These are phyloP conservation scores for Cyclargus thomasi DNA, from an alignment of 1,140 invertebrate genomes.

Conservation along the genomic window DNA sequence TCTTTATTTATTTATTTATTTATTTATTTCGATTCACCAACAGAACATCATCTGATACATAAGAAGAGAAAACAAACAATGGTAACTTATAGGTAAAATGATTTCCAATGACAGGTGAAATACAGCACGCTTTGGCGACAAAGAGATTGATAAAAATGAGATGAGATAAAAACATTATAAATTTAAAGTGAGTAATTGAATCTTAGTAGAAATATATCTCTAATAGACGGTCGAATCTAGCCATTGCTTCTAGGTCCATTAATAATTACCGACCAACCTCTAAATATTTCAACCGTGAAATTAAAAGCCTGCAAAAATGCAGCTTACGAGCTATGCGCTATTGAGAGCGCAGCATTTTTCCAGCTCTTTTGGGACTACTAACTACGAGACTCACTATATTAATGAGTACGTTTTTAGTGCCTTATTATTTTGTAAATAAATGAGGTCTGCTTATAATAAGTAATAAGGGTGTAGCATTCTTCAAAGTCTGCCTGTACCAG, in stretches of 20 bases:
- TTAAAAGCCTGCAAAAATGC: not conserved
- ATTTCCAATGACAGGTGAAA: too few relatives aligned
- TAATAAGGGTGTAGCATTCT: not conserved
- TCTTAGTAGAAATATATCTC: not conserved
- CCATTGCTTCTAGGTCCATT: not conserved
- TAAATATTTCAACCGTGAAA: conserved; percentile 2
- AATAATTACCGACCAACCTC: not conserved
- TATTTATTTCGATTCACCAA: too few relatives aligned
- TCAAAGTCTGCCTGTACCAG: not conserved
- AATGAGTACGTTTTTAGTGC: not conserved
- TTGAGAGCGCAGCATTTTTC: not conserved
- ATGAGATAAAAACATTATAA: too few relatives aligned
- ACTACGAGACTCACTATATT: not conserved
- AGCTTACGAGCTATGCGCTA: not conserved
- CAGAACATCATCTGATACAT: too few relatives aligned
- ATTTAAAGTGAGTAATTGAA: too few relatives aligned
- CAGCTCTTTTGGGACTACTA: not conserved
- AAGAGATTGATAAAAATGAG: too few relatives aligned
- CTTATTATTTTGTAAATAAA: too few relatives aligned
- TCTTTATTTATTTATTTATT: too few relatives aligned
- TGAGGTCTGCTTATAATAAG: not conserved
- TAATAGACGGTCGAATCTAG: not conserved
- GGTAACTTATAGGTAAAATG: too few relatives aligned
- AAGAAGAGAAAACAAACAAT: too few relatives aligned
- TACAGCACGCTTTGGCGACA: too few relatives aligned